Base-by-base conservation (phyloP, 1,140 invertebrate genomes). In the Alviniconcha marisindica region DNA sequence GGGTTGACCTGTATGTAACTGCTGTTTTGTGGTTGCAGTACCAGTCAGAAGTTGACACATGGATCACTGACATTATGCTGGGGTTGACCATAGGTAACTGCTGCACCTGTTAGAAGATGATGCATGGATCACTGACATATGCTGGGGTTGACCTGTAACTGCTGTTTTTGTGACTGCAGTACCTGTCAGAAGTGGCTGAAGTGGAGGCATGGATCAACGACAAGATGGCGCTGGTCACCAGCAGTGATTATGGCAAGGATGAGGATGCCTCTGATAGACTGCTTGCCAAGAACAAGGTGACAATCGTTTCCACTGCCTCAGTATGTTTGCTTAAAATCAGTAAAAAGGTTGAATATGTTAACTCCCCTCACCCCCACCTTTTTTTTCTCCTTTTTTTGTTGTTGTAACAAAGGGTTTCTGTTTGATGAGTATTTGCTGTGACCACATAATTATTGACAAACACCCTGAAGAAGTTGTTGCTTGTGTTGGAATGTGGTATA, bases 141-240 rank as follows among this genome's bases (percentile, higher is more conserved):
- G n/a, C n/a, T n/a, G n/a, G n/a, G n/a, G n/a, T n/a, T n/a, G n/a
- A n/a, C n/a, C n/a, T n/a, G n/a, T n/a, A n/a, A n/a, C n/a, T n/a
- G n/a, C n/a, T n/a, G n/a, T n/a, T n/a, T n/a, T n/a, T n/a, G n/a
- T 77, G 86, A 77, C 81, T 83, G 40, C 98, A 99, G 94, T 99
- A 99, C 93, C 98, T 99, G 92, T 98, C 98, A 73, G 99, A 99
- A 94, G 98, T 99, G 0, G 99, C 99, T 92, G 99, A 99, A 92
- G 98, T 99, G 1, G 98, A 99, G 92, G 91, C 97, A 0, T 99
- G 99, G 98, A 99, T 99, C 96, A 97, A 97, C 87, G 99, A 99
- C 91, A 99, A 99, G 93, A 97, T 99, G 91, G 98, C 98, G 0
- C 96, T 99, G 92, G 98, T 99, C 2, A 95, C 96, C 89, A 96